Evolutionary conservation across 2,888 invertebrate species (phyloP), one percentile per base, ranked within the genome.

Genomic region (Diaperis boleti): DNA sequence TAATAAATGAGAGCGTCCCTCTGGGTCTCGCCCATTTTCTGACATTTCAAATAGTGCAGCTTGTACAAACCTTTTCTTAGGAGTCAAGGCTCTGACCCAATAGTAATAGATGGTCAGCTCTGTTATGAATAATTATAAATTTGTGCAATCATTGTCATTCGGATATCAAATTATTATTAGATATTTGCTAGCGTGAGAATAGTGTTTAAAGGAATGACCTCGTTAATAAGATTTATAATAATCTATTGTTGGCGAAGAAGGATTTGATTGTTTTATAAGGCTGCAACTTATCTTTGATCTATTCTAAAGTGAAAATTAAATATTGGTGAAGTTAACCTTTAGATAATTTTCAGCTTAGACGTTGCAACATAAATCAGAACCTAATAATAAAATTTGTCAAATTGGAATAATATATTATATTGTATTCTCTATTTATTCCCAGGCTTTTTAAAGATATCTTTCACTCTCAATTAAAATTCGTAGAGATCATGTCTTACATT

Each of bases 71-170:
- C 11, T 33, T 39, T 35, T 39, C 39, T 11, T 17, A 39, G 17
- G 18, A 42, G 42, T 42, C 42, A 42, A 42, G 42, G 42, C 1
- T 42, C 15, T 42, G 42, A 42, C 42, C 42, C 11, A 42, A 18
- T 11, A 5, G 22, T 42, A 42, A 42, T 42, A 42, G 42, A 42
- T 42, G 42, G 42, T 42, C 42, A 42, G 11, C 10, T 10, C 22
- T 18, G 20, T 20, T 20, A 11, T 42, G 42, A 42, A 42, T 39
- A 39, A 39, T 39, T 39, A 42, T 39, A 7, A 17, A 39, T 39
- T 39, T 39, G 17, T 39, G 39, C 39, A 39, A 33, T 33, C n/a
- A 33, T 33, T 33, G 13, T 11, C 13, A 33, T 33, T 10, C n/a
- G 33, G 33, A 11, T 33, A 33, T 33, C 33, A 10, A 33, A 33